Evolutionary conservation across 2,797 vertebrate genomes (phyloP), one percentile per base, ranked within the genome.

Genomic region (Anguilla megastoma): DNA sequence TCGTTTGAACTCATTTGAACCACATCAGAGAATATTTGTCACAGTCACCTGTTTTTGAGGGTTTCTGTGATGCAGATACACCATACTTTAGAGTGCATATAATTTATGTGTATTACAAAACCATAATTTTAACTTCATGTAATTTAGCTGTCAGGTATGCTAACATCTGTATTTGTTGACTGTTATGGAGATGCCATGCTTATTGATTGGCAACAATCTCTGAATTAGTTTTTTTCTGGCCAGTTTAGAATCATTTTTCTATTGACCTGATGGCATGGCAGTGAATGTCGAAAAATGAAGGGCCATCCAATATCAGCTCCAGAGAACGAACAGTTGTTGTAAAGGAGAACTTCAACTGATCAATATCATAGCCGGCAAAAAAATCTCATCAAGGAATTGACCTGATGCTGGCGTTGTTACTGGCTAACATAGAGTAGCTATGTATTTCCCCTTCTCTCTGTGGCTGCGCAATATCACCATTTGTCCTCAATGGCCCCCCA

Each of bases 1-100:
- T 76, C 12, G 87, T 93, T 92, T 94, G 91, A 94, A 84, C 95
- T 94, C 91, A 90, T 27, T 66, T 66, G 63, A 27, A n/a, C 91
- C 88, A 7, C 87, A 93, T 93, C 92, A 92, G 56, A 63, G 85
- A 66, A 89, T 91, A 74, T 33, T 87, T 54, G 87, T 89, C 27
- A 88, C 21, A 88, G 87, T 90, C 85, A 90, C 89, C 52, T 71
- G 89, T 56, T 66, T 89, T 10, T 3, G 9, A 85, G n/a, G 88
- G 10, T 41, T n/a, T 84, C n/a, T 56, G 21, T 85, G 41, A n/a
- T 89, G 41, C 79, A 50, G 14, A 48, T 48, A 48, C 3, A 50
- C 24, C 50, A 45, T 9, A n/a, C 21, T 27, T 66, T 69, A n/a
- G 8, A 69, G 9, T 41, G 14, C 33, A 6, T 21, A 50, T 50